phyloP scores from a whole-genome alignment of 2,888 invertebrate genomes.

The Norana najaformis region DNA sequence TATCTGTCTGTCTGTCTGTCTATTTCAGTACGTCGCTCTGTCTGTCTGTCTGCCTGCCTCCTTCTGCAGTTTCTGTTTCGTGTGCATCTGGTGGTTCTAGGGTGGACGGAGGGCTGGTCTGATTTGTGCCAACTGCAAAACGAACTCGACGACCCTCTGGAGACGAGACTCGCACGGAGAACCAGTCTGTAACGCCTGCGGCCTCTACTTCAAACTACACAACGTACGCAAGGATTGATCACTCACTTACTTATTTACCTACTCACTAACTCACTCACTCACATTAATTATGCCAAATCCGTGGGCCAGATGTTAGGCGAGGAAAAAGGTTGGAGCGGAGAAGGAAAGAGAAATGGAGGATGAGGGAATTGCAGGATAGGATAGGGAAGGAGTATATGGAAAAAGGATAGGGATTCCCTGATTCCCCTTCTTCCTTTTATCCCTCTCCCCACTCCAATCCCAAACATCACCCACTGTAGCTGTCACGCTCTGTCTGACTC shows the following conservation, averaged over 20 bases:
- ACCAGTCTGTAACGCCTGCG: constrained; percentile 97
- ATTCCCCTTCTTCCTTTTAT: no score
- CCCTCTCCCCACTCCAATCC: no score
- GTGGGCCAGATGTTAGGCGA: no score
- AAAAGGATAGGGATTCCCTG: no score
- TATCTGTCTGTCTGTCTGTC: not conserved
- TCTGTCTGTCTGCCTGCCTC: not conserved
- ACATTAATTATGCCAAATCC: no score
- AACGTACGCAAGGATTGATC: constrained; percentile 32
- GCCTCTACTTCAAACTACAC: constrained; percentile 91
- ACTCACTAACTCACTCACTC: not conserved
- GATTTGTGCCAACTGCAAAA: constrained; percentile 91
- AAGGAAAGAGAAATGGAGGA: no score
- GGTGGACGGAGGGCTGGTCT: constrained; percentile 42
- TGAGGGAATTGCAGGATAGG: no score
- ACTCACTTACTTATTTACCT: not conserved
- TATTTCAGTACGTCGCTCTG: not conserved
- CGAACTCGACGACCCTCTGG: constrained; percentile 94
- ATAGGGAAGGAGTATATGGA: no score
- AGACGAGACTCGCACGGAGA: constrained; percentile 93
- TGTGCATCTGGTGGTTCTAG: not conserved
- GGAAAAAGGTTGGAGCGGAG: no score
- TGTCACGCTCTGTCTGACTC: no score
- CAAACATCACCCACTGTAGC: no score
- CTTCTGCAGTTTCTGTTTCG: no score